Percentiles rank a stretch among this genome's conserved stretches.
Evolutionary conservation across 2,888 invertebrate genomes (phyloP).

Genomic region (Isotomurus palustris): DNA sequence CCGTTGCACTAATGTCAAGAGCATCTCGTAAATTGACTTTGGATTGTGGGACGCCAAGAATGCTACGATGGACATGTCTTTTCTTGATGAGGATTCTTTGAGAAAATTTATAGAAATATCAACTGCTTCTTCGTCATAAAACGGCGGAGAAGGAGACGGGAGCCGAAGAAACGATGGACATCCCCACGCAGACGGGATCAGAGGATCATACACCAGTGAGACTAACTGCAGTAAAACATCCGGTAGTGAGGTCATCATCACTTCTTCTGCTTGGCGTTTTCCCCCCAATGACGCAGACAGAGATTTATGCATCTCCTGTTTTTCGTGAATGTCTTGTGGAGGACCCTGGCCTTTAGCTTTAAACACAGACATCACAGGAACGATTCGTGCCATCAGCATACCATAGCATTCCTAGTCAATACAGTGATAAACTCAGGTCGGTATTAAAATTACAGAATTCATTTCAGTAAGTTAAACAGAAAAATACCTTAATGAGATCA

Average conservation of each 20-base stretch:
- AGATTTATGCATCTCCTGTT: constrained; percentile 24
- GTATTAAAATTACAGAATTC: neutral
- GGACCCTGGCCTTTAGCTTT: neutral
- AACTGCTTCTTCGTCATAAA: constrained; percentile 25
- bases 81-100: constrained; percentile 16
- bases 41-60: constrained; percentile 26
- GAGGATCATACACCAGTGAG: constrained; percentile 29
- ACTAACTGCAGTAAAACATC: constrained; percentile 36
- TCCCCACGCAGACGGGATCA: constrained; percentile 23
- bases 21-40: constrained; percentile 28
- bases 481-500: constrained; percentile 48
- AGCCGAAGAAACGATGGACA: constrained; percentile 19
- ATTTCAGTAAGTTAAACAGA: too few relatives aligned
- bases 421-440: neutral
- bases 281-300: constrained; percentile 25
- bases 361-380: constrained; percentile 22
- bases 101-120: constrained; percentile 22
- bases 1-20: constrained; percentile 24
- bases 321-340: neutral
- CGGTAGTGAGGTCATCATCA: constrained; percentile 23
- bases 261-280: constrained; percentile 16
- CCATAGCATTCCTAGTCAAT: constrained; percentile 30
- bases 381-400: constrained; percentile 32
- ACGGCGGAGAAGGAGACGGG: constrained; percentile 32
- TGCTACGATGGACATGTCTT: constrained; percentile 25